A percentile compares a stretch with the other conserved stretches of the same genome.
Conservation (phyloP, 2,888 invertebrate species). For the Amaurobius ferox region DNA sequence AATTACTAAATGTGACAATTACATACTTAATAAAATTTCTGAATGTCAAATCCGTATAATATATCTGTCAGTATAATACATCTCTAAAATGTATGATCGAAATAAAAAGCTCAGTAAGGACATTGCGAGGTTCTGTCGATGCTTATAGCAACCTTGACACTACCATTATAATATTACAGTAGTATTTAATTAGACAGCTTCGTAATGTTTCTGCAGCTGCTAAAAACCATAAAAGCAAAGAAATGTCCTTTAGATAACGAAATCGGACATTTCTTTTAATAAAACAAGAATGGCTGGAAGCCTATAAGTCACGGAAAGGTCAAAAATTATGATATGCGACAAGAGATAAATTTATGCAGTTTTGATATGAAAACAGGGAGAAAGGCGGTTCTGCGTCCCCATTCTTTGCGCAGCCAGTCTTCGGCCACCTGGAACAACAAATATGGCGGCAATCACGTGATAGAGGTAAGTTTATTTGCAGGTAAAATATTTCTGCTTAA, state of each 20-base stretch:
- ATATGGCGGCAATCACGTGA: slow-evolving; percentile 26
- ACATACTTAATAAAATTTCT: too few relatives aligned
- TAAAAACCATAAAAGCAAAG: background rate
- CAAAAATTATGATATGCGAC: background rate
- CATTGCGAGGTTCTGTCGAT: background rate
- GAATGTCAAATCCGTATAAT: too few relatives aligned
- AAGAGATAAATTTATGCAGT: slow-evolving; percentile 17
- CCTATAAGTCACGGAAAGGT: slow-evolving; percentile 31
- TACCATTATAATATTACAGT: slow-evolving; percentile 25
- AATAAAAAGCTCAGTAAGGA: too few relatives aligned
- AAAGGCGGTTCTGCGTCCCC: slow-evolving; percentile 13
- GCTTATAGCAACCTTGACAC: slow-evolving; percentile 29
- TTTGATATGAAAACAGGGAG: background rate
- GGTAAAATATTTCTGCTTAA: background rate
- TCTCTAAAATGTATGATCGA: too few relatives aligned
- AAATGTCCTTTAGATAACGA: background rate
- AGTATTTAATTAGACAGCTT: slow-evolving; percentile 40
- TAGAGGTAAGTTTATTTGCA: background rate
- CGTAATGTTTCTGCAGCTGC: slow-evolving; percentile 47
- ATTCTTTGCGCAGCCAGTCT: slow-evolving; percentile 39
- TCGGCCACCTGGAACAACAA: slow-evolving; percentile 17
- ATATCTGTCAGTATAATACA: too few relatives aligned
- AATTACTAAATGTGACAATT: too few relatives aligned
- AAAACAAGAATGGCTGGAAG: slow-evolving; percentile 26
- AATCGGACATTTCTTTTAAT: slow-evolving; percentile 23